Conservation (phyloP, 2,113 vertebrate genomes). For the Sprattus sprattus region DNA sequence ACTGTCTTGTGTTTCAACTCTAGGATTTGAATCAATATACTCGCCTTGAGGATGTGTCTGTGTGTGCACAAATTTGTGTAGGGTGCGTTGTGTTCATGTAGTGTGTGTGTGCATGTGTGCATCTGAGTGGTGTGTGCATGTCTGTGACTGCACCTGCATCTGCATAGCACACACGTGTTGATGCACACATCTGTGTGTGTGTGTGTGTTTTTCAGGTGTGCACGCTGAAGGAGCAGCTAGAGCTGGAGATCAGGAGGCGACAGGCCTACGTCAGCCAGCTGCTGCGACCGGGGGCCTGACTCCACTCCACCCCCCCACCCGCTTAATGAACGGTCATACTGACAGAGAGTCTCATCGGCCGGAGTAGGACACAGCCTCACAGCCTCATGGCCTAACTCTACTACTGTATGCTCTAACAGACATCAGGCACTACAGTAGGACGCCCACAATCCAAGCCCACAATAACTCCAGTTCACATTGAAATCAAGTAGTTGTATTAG, state of each 20-base stretch:
- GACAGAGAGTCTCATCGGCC: no score
- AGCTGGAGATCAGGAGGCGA: conserved; percentile 62
- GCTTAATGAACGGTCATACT: no score
- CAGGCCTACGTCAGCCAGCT: conserved; percentile 61
- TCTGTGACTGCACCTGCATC: background rate
- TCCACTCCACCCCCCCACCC: background rate
- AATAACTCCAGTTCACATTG: no score
- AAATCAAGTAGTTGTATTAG: no score
- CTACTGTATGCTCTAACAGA: no score
- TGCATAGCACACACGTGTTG: background rate
- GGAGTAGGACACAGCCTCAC: no score
- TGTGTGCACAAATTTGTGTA: background rate
- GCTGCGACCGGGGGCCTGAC: conserved; percentile 56
- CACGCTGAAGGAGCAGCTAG: conserved; percentile 72
- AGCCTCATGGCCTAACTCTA: no score
- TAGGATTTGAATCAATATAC: no score
- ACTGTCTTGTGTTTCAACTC: no score
- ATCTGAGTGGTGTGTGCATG: background rate
- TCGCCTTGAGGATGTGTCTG: background rate
- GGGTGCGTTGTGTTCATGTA: background rate
- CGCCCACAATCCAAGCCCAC: no score
- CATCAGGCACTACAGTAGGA: no score
- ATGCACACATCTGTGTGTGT: background rate
- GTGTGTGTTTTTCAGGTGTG: conserved; percentile 59
- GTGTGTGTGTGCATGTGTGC: background rate